Evolutionary conservation across 2,888 invertebrate genomes (phyloP), one percentile per base, ranked within the genome.

Genomic region (Parelbella ahira): DNA sequence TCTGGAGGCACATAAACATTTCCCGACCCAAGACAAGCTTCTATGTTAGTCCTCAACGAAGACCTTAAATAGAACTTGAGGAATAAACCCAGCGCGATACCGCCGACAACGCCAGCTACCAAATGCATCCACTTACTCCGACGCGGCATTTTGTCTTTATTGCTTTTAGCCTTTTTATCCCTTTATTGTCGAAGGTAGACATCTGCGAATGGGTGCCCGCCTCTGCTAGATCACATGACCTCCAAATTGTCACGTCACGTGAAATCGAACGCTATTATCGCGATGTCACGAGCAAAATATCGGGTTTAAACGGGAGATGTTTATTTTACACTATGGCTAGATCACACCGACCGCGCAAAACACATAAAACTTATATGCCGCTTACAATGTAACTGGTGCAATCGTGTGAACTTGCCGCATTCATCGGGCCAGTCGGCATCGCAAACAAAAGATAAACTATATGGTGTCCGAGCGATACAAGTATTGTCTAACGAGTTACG

Each of bases 61-160:
- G 74, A 58, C 58, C 80, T 71, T 56, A 82, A 63, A 51, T 83
- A 79, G 52, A 84, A 63, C 63, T 80, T 90, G 37, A 90, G 72
- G 54, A 89, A 76, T 32, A 90, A 80, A 44, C 91, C 91, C 52
- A 88, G 71, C 23, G 86, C 84, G 51, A 90, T 84, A 58, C 91
- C 90, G 64, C 88, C 86, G 56, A 88, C 71, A 52, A 87, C 73
- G 64, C 90, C 90, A 59, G 88, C 87, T 64, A 88, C 74, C 65
- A 87, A 66, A 59, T 88, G 86, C 79, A 81, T 77, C 80, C 84
- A 86, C 67, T 80, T 81, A 68, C 78, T 83, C 66, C 81, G 77
- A 53, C 88, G 83, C 51, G 83, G 82, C 88, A 87, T 87, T 67
- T 64, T 72, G 63, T 59, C 55, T 54, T 53, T 50, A 73, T 73